Conservation (phyloP, 2,113 vertebrate genomes). For the Myocastor coypus region DNA sequence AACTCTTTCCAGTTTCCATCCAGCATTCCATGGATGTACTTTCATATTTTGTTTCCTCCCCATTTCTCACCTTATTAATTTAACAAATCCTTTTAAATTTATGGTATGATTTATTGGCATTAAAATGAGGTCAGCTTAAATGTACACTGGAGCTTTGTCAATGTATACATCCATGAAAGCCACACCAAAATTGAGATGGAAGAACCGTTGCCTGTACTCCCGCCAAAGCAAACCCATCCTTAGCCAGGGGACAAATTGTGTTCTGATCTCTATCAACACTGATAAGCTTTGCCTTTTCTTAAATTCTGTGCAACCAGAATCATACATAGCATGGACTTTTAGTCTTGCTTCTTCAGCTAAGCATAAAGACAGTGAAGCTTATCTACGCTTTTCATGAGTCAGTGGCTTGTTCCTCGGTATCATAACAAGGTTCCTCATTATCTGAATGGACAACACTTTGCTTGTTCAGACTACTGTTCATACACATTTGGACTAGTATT, state of each 20-base stretch:
- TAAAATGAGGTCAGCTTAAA: neutral
- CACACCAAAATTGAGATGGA: neutral
- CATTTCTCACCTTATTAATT: neutral
- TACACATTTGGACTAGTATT: neutral
- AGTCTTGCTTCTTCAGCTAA: constrained; percentile 6
- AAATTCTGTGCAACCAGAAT: neutral
- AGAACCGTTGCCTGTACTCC: neutral
- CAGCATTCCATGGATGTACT: neutral
- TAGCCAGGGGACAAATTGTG: neutral
- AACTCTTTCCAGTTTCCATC: neutral
- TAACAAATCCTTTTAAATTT: neutral
- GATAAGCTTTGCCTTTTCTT: neutral
- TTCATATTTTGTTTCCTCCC: neutral
- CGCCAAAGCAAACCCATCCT: neutral
- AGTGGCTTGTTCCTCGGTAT: neutral
- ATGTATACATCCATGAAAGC: neutral
- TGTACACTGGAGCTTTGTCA: neutral
- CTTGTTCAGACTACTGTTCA: neutral
- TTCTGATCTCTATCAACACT: constrained; percentile 14
- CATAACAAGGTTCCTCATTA: neutral
- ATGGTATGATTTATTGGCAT: neutral
- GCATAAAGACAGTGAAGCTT: neutral
- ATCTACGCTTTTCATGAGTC: neutral
- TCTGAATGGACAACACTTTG: neutral
- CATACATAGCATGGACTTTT: neutral